Percentiles rank a stretch among this genome's conserved stretches.
phyloP scores from a whole-genome alignment of 2,888 invertebrate genomes.

The Sclerodermus sp. region DNA sequence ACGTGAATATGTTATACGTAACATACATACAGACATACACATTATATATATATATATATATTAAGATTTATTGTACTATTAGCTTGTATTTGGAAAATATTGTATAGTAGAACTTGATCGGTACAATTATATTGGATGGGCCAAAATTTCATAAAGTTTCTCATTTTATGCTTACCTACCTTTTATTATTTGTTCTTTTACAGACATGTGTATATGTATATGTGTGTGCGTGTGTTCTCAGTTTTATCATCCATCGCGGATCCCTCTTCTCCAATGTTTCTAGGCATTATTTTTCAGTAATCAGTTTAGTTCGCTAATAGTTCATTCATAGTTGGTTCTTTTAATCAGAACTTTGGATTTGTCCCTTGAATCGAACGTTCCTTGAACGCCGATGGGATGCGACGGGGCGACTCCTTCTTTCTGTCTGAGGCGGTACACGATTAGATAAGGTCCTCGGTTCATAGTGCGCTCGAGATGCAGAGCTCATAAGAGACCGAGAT shows the following conservation, averaged over 20 bases:
- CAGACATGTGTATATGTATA: too few relatives aligned
- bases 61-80: constrained; percentile 35
- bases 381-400: not conserved
- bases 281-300: too few relatives aligned
- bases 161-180: constrained; percentile 1
- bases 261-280: too few relatives aligned
- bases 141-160: constrained; percentile 30
- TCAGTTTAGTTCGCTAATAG: too few relatives aligned
- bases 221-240: too few relatives aligned
- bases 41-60: constrained; percentile 39
- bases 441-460: constrained; percentile 54
- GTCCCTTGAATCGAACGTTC: too few relatives aligned
- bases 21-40: constrained; percentile 19
- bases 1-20: constrained; percentile 24
- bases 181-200: too few relatives aligned
- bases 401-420: constrained; percentile 26
- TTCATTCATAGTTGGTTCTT: too few relatives aligned
- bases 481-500: constrained; percentile 52
- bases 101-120: constrained; percentile 45
- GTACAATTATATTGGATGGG: constrained; percentile 45
- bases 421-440: constrained; percentile 39
- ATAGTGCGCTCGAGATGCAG: constrained; percentile 53
- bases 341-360: too few relatives aligned
- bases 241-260: too few relatives aligned
- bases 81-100: constrained; percentile 36